Percentiles rank a stretch among this genome's conserved stretches.
phyloP scores from a whole-genome alignment of 2,888 invertebrate genomes.

The Eupithecia centaureata region DNA sequence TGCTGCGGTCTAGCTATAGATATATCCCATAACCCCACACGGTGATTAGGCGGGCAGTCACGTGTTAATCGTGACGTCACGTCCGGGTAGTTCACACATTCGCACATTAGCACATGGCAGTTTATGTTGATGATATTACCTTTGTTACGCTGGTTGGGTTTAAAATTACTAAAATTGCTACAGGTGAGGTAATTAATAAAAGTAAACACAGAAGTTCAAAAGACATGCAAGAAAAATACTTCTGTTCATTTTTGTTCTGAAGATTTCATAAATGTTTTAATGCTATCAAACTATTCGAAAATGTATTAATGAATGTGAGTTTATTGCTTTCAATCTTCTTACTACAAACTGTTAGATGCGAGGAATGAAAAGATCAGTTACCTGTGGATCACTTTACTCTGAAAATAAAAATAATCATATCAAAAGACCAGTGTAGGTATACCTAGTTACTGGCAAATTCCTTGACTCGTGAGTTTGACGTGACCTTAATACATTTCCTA shows the following conservation, averaged over 20 bases:
- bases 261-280: no score
- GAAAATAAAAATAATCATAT: no score
- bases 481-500: no score
- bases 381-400: no score
- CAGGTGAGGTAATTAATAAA: background rate
- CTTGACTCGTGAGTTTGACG: no score
- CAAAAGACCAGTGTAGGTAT: no score
- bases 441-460: no score
- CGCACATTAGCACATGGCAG: slow-evolving; percentile 55
- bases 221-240: background rate
- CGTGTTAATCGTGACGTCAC: slow-evolving; percentile 70
- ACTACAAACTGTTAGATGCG: no score
- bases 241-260: background rate
- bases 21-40: slow-evolving; percentile 24
- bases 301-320: no score
- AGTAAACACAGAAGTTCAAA: background rate
- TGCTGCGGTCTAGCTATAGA: background rate
- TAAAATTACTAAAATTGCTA: background rate
- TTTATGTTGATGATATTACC: slow-evolving; percentile 36
- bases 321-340: no score
- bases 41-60: slow-evolving; percentile 60
- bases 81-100: slow-evolving; percentile 63
- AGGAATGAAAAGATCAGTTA: no score
- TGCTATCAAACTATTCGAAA: no score
- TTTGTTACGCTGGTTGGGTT: slow-evolving; percentile 2